These are phyloP conservation scores for Trachops cirrhosus DNA, from an alignment of 2,797 vertebrate genomes.

Conservation along the genomic window DNA sequence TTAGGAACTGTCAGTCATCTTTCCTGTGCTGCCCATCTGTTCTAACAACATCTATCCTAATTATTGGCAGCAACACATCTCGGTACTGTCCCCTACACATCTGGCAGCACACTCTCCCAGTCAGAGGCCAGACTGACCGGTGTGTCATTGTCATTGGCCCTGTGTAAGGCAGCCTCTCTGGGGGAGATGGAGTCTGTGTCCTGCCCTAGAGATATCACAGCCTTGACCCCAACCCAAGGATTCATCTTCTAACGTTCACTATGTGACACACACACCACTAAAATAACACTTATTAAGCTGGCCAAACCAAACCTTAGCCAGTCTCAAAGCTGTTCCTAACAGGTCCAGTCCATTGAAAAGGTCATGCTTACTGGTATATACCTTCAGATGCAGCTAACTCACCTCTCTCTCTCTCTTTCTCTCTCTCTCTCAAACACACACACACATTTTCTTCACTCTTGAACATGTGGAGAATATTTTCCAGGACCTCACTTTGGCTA, in stretches of 20 bases:
- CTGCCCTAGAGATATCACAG: background rate
- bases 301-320: constrained; percentile 53
- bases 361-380: background rate
- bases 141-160: background rate
- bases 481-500: constrained; percentile 57
- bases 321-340: background rate
- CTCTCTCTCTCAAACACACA: background rate
- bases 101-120: background rate
- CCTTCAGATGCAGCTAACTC: background rate
- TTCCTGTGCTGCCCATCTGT: background rate
- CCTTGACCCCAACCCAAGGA: background rate
- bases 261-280: constrained; percentile 44
- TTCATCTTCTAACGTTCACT: background rate
- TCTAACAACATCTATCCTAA: background rate
- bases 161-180: background rate
- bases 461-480: constrained; percentile 58
- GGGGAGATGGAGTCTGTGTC: background rate
- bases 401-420: background rate
- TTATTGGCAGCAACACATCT: background rate
- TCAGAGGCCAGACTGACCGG: background rate
- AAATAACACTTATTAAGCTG: constrained; percentile 55
- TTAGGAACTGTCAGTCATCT: background rate
- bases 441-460: background rate
- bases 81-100: background rate
- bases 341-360: background rate